Conservation (phyloP, 92 coral and sea anemone species). For the Umimayanthus kanabou region DNA sequence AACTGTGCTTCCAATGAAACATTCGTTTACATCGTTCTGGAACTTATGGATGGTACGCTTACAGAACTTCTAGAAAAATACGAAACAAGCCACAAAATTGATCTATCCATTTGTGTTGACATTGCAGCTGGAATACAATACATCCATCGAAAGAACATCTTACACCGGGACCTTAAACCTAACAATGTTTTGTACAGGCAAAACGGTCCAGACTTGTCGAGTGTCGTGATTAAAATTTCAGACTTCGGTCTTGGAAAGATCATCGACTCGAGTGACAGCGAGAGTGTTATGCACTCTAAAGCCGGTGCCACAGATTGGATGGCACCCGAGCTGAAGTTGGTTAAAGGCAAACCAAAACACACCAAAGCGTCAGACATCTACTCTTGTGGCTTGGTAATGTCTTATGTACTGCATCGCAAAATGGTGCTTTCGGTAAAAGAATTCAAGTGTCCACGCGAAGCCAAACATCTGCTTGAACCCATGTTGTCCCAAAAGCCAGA, state of each 20-base stretch:
- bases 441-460: background rate
- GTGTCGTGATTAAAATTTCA: background rate
- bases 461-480: background rate
- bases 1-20: background rate
- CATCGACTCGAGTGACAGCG: background rate
- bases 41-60: conserved; percentile 9
- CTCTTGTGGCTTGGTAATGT: conserved; percentile 1
- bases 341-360: background rate
- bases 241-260: background rate
- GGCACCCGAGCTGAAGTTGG: background rate
- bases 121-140: background rate
- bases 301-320: background rate
- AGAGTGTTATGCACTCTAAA: background rate
- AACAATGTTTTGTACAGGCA: conserved; percentile 7
- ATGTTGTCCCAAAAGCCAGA: background rate
- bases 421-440: background rate
- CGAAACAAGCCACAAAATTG: background rate
- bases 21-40: background rate
- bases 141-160: background rate
- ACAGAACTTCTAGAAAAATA: background rate
- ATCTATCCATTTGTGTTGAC: background rate
- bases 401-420: background rate
- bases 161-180: background rate
- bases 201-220: background rate
- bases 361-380: background rate